A percentile compares a stretch with the other conserved stretches of the same genome.
These are phyloP conservation scores for Geopemphigus sp. DNA, from an alignment of 1,140 invertebrate genomes.

Conservation along the genomic window DNA sequence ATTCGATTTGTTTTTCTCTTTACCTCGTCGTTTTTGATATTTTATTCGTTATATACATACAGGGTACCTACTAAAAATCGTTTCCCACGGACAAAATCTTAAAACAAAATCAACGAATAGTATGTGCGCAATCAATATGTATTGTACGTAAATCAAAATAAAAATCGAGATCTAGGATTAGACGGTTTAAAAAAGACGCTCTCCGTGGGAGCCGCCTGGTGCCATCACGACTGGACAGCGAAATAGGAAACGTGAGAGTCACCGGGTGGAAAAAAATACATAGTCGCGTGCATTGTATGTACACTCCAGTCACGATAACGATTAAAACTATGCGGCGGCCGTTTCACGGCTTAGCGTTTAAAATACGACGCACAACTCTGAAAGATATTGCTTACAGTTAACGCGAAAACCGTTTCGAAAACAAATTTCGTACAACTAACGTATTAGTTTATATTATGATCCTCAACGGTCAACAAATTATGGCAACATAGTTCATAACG, in stretches of 20 bases:
- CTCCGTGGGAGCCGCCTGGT: constrained; percentile 20
- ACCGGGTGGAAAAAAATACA: constrained; percentile 1
- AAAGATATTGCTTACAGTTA: constrained; percentile 14
- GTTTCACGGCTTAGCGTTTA: constrained; percentile 23
- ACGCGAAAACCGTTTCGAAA: neutral
- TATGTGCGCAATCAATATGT: neutral
- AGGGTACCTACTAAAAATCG: neutral
- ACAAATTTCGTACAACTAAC: neutral
- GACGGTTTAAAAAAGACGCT: neutral
- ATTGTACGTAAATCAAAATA: constrained; percentile 24
- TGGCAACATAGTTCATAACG: too few relatives aligned
- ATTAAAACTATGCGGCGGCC: constrained; percentile 12
- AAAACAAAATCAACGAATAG: neutral
- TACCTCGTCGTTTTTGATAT: neutral
- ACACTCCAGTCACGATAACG: constrained; percentile 1
- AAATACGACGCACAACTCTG: constrained; percentile 9
- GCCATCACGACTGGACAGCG: constrained; percentile 24
- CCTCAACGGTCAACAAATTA: neutral
- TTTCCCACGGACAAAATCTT: constrained; percentile 24
- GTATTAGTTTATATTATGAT: too few relatives aligned
- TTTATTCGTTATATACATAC: neutral
- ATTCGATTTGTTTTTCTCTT: neutral
- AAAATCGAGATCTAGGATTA: constrained; percentile 20
- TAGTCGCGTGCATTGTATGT: constrained; percentile 2
- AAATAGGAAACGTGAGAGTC: constrained; percentile 30